Evolutionary conservation across 2,888 invertebrate genomes (phyloP).

Genomic region (Philopedon plagiatum): DNA sequence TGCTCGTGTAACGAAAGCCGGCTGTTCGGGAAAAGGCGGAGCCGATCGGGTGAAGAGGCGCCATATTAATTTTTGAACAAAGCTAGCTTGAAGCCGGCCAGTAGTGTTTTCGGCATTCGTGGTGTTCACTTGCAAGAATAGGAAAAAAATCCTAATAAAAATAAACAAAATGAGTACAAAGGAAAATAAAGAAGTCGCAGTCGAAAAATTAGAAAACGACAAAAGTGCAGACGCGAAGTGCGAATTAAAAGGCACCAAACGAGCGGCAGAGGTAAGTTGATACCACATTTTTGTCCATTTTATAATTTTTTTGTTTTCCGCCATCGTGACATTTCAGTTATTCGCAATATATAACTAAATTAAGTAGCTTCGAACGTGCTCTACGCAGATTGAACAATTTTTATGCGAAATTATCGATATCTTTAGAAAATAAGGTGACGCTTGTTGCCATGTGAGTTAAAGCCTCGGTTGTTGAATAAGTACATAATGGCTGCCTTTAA

Average conservation of each 20-base stretch:
- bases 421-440: slow-evolving; percentile 49
- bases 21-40: slow-evolving; percentile 67
- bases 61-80: slow-evolving; percentile 89
- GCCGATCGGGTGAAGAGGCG: slow-evolving; percentile 76
- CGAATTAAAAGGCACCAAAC: slow-evolving; percentile 89
- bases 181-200: slow-evolving; percentile 90
- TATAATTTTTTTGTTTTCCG: slow-evolving; percentile 35
- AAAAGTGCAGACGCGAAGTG: slow-evolving; percentile 84
- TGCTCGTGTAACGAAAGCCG: slow-evolving; percentile 59
- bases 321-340: slow-evolving; percentile 48
- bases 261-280: slow-evolving; percentile 86
- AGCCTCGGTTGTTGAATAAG: slow-evolving; percentile 50
- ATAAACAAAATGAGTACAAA: slow-evolving; percentile 82
- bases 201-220: slow-evolving; percentile 86
- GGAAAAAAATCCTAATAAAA: slow-evolving; percentile 55
- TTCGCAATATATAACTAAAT: neutral
- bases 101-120: slow-evolving; percentile 78
- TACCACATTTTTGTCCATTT: slow-evolving; percentile 39
- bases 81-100: slow-evolving; percentile 78
- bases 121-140: slow-evolving; percentile 67
- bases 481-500: slow-evolving; percentile 43
- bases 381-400: neutral
- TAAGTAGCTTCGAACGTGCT: neutral
- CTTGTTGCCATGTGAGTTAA: slow-evolving; percentile 63
- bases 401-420: slow-evolving; percentile 10